Percentiles rank a stretch among this genome's conserved stretches.
phyloP scores from a whole-genome alignment of 2,797 vertebrate genomes.

The Sandelia bainsii region DNA sequence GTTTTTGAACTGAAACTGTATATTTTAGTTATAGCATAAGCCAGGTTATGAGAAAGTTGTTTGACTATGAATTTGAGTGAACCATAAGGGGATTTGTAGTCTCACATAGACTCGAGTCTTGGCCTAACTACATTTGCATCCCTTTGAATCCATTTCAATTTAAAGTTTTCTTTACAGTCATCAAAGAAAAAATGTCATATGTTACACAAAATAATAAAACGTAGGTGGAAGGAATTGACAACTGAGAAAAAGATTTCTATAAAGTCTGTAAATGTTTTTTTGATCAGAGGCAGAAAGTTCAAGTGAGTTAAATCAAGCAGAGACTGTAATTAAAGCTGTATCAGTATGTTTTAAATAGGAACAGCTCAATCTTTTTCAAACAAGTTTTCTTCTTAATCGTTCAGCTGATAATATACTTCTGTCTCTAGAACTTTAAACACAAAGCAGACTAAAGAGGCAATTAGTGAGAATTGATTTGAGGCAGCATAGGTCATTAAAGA shows the following conservation, averaged over 20 bases:
- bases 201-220: not conserved
- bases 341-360: not conserved
- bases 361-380: not conserved
- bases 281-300: not conserved
- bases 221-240: not conserved
- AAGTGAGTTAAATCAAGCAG: too few relatives aligned
- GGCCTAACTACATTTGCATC: too few relatives aligned
- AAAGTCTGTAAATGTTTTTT: not conserved
- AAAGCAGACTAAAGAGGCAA: not conserved
- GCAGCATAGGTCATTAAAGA: not conserved
- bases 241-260: not conserved
- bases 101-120: too few relatives aligned
- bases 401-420: conserved; percentile 3
- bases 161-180: too few relatives aligned
- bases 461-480: conserved; percentile 10
- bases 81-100: not conserved
- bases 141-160: too few relatives aligned
- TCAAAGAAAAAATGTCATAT: too few relatives aligned
- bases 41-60: not conserved
- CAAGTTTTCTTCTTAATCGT: not conserved
- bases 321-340: not conserved
- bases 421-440: not conserved
- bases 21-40: conserved; percentile 2
- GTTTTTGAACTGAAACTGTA: not conserved
- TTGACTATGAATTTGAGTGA: not conserved